Evolutionary conservation across 2,888 invertebrate species (phyloP), one percentile per base, ranked within the genome.

Genomic region (Rotaria socialis): DNA sequence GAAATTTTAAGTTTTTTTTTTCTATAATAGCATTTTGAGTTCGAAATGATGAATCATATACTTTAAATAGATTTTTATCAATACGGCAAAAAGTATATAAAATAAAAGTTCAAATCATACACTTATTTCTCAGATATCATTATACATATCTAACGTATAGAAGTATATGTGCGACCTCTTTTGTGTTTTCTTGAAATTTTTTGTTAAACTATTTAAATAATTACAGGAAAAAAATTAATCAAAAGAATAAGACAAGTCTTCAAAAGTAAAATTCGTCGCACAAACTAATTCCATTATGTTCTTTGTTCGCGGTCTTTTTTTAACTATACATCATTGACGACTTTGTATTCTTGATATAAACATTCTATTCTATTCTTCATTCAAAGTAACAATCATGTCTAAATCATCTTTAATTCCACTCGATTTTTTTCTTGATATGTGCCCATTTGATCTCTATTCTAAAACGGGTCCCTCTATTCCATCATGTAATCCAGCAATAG

Each of bases 281-380:
- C 5, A 67, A 67, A 8, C 14, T 35, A 27, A 27, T 1, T 67
- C 27, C 35, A 35, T 35, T 67, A 16, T 67, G 67, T 67, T 16
- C 67, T 67, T 67, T 67, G 67, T 67, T 67, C 67, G 27, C 67
- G 67, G 67, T 35, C 67, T 67, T 67, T 67, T 67, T 67, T 35
- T 5, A 22, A 35, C 11, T 35, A 35, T 50, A 50, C 14, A 50
- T 50, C 16, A 10, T 27, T 14, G 11, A 14, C 6, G 67, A 35
- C 35, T 35, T 35, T 35, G 35, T 35, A 35, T 35, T 35, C 35
- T 35, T 35, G 35, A 2, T 35, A 35, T 35, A 35, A 2, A 35
- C 35, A 35, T 2, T 50, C 50, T 8, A 35, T 67, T 67, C 35
- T 27, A 16, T 27, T 35, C 16, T 67, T 27, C 27, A 67, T 67